Evolutionary conservation across 2,888 invertebrate species (phyloP), one percentile per base, ranked within the genome.

Genomic region (Lissocephala sabroskyi): DNA sequence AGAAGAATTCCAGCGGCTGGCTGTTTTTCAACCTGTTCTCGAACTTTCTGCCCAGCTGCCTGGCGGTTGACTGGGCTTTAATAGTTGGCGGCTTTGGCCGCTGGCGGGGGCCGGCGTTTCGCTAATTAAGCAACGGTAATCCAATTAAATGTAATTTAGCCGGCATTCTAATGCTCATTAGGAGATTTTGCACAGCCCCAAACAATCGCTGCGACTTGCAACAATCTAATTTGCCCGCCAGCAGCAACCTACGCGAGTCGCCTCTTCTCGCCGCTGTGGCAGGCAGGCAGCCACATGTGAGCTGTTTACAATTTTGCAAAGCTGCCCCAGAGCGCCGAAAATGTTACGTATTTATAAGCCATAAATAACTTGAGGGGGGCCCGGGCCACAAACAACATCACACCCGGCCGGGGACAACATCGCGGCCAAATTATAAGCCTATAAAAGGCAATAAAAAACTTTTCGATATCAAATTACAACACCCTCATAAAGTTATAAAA

Each of bases 371-470:
- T 18, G 19, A 19, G 18, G 44, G 62, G 56, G 60, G 53, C 33
- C 37, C 9, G 29, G 11, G 26, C 11, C 6, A 37, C 44, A 51
- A 40, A 14, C 47, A 57, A 44, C 49, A 67, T 36, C 23, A 23
- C 23, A 23, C 23, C 23, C 42, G 48, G 23, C 59, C n/a, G 44
- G 49, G 50, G 51, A 56, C 65, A 76, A 57, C 76, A 70, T 76
- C 77, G 74, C 68, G 74, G 70, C 68, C 77, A 76, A 70, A 70
- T 70, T 70, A 70, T 70, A 70, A 76, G 77, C 74, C 68, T 76
- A 70, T 70, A 70, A 70, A 70, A 70, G 77, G 77, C 77, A 70
- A 70, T 70, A 70, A 70, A 70, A 68, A 68, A 68, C 73, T 70
- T 70, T 70, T 74, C 65, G 68, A 70, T 70, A 70, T 70, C 68